Conservation (phyloP, 2,888 invertebrate species). For the Caenorhabditis zanzibari region DNA sequence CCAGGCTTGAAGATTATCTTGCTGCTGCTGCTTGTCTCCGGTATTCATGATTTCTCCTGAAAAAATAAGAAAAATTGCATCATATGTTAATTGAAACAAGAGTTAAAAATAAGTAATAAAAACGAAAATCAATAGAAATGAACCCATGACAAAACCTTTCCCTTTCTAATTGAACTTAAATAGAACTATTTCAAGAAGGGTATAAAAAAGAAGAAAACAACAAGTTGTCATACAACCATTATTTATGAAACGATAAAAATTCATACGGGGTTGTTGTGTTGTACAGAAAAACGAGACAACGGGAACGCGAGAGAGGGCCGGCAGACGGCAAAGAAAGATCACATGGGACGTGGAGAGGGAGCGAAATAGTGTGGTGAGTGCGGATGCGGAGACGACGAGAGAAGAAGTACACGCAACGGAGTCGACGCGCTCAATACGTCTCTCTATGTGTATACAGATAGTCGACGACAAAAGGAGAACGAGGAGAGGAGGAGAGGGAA, state of each 20-base stretch:
- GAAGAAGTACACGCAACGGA: constrained; percentile 33
- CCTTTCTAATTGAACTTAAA: neutral
- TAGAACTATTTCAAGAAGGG: neutral
- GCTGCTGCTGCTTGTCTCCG: neutral
- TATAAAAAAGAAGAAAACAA: constrained; percentile 19
- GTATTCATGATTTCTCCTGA: constrained; percentile 30
- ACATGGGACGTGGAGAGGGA: constrained; percentile 7
- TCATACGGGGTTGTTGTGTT: constrained; percentile 6
- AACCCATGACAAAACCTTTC: neutral
- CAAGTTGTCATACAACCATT: constrained; percentile 23
- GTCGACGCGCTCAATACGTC: constrained; percentile 15
- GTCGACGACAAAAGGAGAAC: constrained; percentile 5
- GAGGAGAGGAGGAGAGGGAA: neutral
- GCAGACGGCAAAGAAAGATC: constrained; percentile 14
- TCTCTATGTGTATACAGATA: neutral
- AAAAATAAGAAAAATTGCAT: neutral
- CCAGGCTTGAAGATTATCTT: constrained; percentile 42
- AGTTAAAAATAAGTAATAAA: neutral
- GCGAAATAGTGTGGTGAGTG: constrained; percentile 1
- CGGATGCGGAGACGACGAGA: neutral
- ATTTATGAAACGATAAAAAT: constrained; percentile 46
- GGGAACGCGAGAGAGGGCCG: neutral
- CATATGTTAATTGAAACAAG: neutral
- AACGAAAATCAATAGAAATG: neutral
- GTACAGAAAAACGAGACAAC: neutral